Evolutionary conservation across 2,113 vertebrate genomes (phyloP).

Genomic region (Rutilus rutilus): DNA sequence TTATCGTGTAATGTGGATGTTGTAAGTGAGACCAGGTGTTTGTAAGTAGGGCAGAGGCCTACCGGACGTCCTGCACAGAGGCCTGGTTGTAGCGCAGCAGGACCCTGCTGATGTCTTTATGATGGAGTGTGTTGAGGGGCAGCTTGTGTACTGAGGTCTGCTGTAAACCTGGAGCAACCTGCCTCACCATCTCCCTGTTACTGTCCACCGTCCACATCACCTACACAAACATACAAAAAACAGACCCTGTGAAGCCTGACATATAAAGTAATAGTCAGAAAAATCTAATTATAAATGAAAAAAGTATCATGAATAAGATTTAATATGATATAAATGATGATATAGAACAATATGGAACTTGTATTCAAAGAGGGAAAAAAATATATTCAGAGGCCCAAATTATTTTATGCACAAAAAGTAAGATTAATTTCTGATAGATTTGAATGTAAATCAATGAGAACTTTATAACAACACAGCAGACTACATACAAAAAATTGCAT

Average conservation of each 20-base stretch:
- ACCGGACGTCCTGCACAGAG: slow-evolving; percentile 85
- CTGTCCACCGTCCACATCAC: slow-evolving; percentile 89
- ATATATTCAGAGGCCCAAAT: too few species aligned
- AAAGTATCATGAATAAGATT: too few species aligned
- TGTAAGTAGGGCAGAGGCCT: slow-evolving; percentile 18
- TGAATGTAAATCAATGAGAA: neutral
- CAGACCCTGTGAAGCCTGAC: too few species aligned
- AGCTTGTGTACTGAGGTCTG: slow-evolving; percentile 84
- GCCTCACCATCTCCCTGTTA: slow-evolving; percentile 79
- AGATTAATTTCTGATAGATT: neutral
- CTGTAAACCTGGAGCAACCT: slow-evolving; percentile 83
- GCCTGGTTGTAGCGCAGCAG: slow-evolving; percentile 91
- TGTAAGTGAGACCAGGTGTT: neutral
- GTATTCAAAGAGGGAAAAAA: too few species aligned
- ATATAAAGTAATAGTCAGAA: too few species aligned
- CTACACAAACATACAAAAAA: slow-evolving; percentile 64
- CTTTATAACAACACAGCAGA: neutral
- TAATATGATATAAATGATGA: too few species aligned
- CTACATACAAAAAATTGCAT: neutral
- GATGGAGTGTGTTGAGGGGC: slow-evolving; percentile 67
- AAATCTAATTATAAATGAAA: too few species aligned
- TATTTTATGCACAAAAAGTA: neutral
- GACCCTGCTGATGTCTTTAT: slow-evolving; percentile 79
- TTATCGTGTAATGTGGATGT: neutral
- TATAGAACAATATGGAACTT: too few species aligned